phyloP scores from a whole-genome alignment of 1,140 invertebrate genomes.

The Drosophila nasuta region DNA sequence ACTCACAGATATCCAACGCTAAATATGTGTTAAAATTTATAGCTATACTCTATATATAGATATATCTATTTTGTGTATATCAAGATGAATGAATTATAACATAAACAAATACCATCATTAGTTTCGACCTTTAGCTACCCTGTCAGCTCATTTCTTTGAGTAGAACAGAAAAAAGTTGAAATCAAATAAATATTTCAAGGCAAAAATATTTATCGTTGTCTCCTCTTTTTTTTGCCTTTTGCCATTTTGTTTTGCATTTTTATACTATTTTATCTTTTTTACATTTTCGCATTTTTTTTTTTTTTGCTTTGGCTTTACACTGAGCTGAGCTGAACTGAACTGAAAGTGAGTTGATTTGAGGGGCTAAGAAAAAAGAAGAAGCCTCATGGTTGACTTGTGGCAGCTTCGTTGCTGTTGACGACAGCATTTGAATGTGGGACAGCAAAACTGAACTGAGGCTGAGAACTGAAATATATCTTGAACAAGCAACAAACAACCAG shows the following conservation, averaged over 20 bases:
- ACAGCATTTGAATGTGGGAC: slow-evolving; percentile 64
- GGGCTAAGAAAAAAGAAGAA: neutral
- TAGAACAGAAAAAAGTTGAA: slow-evolving; percentile 9
- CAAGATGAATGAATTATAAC: no score
- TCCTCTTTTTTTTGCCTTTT: slow-evolving; percentile 25
- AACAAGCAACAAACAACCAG: neutral
- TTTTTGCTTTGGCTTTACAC: slow-evolving; percentile 44
- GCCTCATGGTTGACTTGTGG: slow-evolving; percentile 25
- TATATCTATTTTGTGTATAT: no score
- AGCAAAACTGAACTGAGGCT: slow-evolving; percentile 21
- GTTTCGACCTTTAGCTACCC: neutral
- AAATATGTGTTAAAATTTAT: no score
- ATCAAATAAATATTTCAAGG: slow-evolving; percentile 73
- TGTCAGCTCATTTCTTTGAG: neutral
- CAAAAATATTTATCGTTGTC: slow-evolving; percentile 58
- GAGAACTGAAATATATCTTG: slow-evolving; percentile 4
- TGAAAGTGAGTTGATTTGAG: slow-evolving; percentile 59
- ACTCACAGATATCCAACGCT: no score
- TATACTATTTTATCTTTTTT: slow-evolving; percentile 19
- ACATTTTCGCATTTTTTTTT: slow-evolving; percentile 1
- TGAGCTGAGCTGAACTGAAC: slow-evolving; percentile 47
- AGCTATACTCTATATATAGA: no score
- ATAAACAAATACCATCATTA: no score
- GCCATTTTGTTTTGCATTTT: slow-evolving; percentile 23
- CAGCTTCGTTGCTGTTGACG: slow-evolving; percentile 44